A percentile compares a stretch with the other conserved stretches of the same genome.
phyloP scores from a whole-genome alignment of 2,888 invertebrate genomes.

The Eurytoma adleriae region DNA sequence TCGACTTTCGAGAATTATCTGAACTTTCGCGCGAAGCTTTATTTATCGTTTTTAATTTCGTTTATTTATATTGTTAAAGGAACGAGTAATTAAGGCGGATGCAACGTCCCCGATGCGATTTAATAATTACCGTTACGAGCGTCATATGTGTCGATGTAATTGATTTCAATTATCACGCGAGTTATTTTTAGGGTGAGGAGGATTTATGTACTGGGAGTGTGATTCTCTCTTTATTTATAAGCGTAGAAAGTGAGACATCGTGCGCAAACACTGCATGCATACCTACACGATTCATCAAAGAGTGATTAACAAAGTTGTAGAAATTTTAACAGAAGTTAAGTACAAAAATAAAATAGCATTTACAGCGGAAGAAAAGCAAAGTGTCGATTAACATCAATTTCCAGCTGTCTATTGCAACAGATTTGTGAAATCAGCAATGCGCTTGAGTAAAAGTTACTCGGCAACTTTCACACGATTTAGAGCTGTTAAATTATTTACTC shows the following conservation, averaged over 20 bases:
- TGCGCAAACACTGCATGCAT: no score
- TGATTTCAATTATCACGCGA: no score
- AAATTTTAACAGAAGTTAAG: background rate
- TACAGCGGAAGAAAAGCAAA: background rate
- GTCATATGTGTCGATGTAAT: background rate
- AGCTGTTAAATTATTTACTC: slow-evolving; percentile 5
- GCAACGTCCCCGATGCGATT: slow-evolving; percentile 28
- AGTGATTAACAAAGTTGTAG: background rate
- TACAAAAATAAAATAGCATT: background rate
- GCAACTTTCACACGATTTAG: slow-evolving; percentile 18
- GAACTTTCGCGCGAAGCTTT: background rate
- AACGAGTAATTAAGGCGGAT: slow-evolving; percentile 1
- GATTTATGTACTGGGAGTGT: no score
- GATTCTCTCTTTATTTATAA: no score
- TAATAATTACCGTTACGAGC: background rate
- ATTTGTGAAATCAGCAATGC: slow-evolving; percentile 10
- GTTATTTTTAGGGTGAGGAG: background rate
- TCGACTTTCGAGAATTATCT: slow-evolving; percentile 15
- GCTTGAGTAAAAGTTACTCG: slow-evolving; percentile 14
- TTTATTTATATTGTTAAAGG: background rate
- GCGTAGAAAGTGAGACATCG: no score
- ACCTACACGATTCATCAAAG: no score
- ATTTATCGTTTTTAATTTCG: slow-evolving; percentile 35
- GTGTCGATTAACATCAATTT: slow-evolving; percentile 16
- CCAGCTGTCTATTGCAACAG: background rate